Conservation (phyloP, 2,888 invertebrate genomes). For the Amaurobius ferox region DNA sequence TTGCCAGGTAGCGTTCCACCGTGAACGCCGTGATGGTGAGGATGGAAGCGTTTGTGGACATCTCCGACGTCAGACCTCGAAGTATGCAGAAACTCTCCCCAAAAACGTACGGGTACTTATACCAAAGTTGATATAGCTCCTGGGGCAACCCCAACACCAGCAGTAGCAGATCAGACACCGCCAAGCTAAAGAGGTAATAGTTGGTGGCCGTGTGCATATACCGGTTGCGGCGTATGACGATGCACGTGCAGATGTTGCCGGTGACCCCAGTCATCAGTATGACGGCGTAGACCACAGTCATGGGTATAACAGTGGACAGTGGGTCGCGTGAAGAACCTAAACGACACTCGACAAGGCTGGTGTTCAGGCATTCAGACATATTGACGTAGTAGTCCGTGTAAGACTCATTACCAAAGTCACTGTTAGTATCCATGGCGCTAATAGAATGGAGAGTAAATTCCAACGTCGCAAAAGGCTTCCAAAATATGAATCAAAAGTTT, state of each 20-base stretch:
- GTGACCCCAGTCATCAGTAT: conserved; percentile 86
- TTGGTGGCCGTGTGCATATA: conserved; percentile 92
- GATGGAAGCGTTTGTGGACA: conserved; percentile 86
- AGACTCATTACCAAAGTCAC: no score
- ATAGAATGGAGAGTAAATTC: no score
- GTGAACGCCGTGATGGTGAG: conserved; percentile 90
- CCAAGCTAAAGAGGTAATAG: conserved; percentile 88
- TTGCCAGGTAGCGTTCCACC: conserved; percentile 90
- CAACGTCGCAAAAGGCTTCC: no score
- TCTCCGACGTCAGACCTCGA: conserved; percentile 88
- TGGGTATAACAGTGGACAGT: conserved; percentile 75
- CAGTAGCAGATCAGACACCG: conserved; percentile 88
- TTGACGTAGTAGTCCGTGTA: conserved; percentile 20
- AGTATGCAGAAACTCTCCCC: conserved; percentile 87
- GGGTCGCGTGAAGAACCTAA: conserved; percentile 46
- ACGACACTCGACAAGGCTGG: conserved; percentile 29
- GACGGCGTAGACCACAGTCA: conserved; percentile 83
- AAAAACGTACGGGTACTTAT: conserved; percentile 79
- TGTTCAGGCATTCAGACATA: conserved; percentile 26
- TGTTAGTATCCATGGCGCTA: no score
- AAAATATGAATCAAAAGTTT: no score
- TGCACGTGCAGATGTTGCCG: conserved; percentile 87
- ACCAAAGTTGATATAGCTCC: conserved; percentile 82
- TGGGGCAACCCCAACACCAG: conserved; percentile 89
- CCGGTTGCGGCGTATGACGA: conserved; percentile 86